These are phyloP conservation scores for Lysandra bellargus DNA, from an alignment of 2,888 invertebrate species.

Conservation along the genomic window DNA sequence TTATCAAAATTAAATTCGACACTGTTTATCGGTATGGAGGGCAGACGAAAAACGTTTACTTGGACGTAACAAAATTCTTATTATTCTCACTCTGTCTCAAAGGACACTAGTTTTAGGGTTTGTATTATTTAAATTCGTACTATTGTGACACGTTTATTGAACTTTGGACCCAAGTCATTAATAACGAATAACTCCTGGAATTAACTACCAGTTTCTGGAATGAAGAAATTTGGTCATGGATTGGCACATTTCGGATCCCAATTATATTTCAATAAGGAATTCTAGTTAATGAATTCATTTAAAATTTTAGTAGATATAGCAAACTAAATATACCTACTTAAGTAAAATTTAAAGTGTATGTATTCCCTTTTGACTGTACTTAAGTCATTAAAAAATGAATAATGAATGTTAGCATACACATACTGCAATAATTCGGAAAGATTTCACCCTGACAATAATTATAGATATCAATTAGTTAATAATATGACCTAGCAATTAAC, in stretches of 20 bases:
- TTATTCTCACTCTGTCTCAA: neutral
- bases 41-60: neutral
- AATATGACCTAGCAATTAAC: no score
- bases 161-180: neutral
- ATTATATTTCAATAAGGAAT: neutral
- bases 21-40: neutral
- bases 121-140: conserved; percentile 1
- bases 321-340: no score
- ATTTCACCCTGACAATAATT: no score
- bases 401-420: no score
- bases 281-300: neutral
- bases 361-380: no score
- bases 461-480: no score
- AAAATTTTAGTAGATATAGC: neutral
- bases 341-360: no score
- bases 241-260: neutral
- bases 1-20: neutral
- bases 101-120: neutral
- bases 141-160: neutral
- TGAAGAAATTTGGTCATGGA: neutral
- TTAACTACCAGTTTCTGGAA: neutral
- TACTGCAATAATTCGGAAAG: no score
- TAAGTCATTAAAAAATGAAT: no score
- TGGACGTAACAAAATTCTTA: neutral
- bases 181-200: neutral